Conservation (phyloP, 2,113 vertebrate genomes). For the Scophthalmus maximus region DNA sequence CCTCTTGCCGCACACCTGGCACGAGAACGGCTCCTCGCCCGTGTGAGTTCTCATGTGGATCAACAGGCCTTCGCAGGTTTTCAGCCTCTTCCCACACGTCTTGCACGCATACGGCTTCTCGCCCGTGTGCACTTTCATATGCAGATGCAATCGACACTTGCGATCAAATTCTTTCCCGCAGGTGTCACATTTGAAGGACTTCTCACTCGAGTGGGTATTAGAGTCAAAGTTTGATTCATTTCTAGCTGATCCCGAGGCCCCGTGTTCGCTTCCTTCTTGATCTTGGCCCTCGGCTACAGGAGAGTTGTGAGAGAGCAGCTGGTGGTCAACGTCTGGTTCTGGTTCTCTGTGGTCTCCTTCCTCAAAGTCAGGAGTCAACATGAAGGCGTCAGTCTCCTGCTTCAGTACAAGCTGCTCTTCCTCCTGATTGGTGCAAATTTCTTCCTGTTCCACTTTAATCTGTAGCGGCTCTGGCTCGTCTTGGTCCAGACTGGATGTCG, state of each 20-base stretch:
- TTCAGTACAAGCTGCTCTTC: slow-evolving; percentile 3
- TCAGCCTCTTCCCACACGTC: not conserved
- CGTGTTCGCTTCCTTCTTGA: not conserved
- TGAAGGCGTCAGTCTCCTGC: not conserved
- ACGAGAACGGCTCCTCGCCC: not conserved
- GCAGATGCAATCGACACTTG: not conserved
- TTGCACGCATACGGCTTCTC: not conserved
- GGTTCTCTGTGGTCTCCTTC: not conserved
- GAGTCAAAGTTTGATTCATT: too few species aligned
- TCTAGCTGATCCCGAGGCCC: not conserved
- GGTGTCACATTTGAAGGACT: not conserved
- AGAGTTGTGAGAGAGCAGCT: not conserved
- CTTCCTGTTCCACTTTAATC: slow-evolving; percentile 6
- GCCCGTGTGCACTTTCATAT: not conserved
- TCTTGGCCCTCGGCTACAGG: not conserved
- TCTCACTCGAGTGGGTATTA: not conserved
- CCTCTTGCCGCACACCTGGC: not conserved
- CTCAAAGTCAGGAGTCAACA: not conserved
- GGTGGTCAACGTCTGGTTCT: not conserved
- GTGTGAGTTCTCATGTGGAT: not conserved
- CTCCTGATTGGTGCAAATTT: not conserved
- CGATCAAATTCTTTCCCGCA: not conserved
- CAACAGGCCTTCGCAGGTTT: not conserved
- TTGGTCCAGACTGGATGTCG: not conserved
- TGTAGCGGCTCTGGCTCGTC: not conserved